These are phyloP conservation scores for Aquatica leii DNA, from an alignment of 2,888 invertebrate species.

Conservation along the genomic window DNA sequence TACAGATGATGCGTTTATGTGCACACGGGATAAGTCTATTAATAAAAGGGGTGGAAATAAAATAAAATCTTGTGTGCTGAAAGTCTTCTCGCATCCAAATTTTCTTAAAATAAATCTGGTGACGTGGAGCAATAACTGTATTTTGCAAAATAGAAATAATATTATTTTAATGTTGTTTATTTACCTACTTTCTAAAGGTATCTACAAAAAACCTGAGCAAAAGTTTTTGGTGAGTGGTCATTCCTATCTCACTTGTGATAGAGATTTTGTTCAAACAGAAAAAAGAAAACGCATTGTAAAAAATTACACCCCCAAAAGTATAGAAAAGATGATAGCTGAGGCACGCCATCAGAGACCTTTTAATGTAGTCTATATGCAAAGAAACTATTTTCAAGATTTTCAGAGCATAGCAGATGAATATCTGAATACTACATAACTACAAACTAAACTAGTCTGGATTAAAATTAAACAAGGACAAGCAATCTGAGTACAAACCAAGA, in stretches of 20 bases:
- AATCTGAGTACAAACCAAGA: no score
- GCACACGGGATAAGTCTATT: conserved; percentile 12
- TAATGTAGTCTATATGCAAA: conserved; percentile 16
- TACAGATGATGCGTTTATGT: conserved; percentile 8
- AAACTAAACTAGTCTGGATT: no score
- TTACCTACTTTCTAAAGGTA: conserved; percentile 14
- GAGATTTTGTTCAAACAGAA: conserved; percentile 23
- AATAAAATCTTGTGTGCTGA: conserved; percentile 9
- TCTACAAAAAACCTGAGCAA: conserved; percentile 15
- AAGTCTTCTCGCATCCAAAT: conserved; percentile 11
- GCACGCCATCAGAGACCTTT: conserved; percentile 20
- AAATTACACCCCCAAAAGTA: conserved; percentile 15
- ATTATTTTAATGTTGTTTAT: conserved; percentile 16
- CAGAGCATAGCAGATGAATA: conserved; percentile 14
- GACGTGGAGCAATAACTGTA: conserved; percentile 10
- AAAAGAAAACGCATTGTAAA: conserved; percentile 17
- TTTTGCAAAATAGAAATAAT: conserved; percentile 16
- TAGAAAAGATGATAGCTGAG: conserved; percentile 22
- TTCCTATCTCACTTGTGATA: conserved; percentile 15
- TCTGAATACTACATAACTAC: conserved; percentile 15
- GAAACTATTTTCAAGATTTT: conserved; percentile 12
- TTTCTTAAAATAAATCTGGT: conserved; percentile 7
- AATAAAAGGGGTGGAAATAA: conserved; percentile 16
- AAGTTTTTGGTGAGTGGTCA: conserved; percentile 19
- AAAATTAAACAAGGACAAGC: no score